phyloP scores from a whole-genome alignment of 2,113 vertebrate genomes.

The Tauraco erythrolophus region DNA sequence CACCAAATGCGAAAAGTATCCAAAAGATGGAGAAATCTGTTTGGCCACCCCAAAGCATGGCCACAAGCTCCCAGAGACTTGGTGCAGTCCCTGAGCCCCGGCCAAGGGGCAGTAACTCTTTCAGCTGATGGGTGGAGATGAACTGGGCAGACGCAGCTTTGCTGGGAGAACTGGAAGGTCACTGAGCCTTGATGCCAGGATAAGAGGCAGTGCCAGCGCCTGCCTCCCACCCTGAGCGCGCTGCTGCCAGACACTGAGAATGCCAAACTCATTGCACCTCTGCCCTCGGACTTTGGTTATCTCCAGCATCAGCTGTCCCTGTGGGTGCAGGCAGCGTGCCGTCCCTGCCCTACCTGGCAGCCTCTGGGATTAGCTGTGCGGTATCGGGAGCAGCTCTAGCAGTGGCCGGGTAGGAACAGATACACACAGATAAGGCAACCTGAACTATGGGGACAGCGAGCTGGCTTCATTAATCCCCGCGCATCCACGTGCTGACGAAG shows the following conservation, averaged over 20 bases:
- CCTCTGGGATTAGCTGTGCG: slow-evolving; percentile 27
- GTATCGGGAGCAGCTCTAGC: neutral
- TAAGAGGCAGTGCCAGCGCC: neutral
- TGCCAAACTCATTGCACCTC: neutral
- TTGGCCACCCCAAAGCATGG: fast-evolving
- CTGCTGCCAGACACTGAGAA: neutral
- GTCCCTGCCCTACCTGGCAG: neutral
- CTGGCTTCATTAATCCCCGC: neutral
- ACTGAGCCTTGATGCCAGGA: neutral
- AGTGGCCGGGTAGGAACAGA: slow-evolving; percentile 20
- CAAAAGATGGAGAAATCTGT: neutral
- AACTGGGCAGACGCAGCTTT: neutral
- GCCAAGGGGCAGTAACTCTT: neutral
- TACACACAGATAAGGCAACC: slow-evolving; percentile 45
- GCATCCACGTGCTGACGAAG: neutral
- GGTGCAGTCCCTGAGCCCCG: neutral
- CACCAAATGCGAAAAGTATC: neutral
- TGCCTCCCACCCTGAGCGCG: fast-evolving
- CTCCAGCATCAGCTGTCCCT: neutral
- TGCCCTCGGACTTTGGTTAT: neutral
- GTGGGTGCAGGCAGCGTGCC: fast-evolving
- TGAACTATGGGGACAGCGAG: neutral
- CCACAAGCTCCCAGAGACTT: neutral
- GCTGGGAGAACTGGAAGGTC: neutral
- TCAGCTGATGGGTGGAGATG: neutral